These are phyloP conservation scores for Bicyclus anynana DNA, from an alignment of 1,140 invertebrate species.

Conservation along the genomic window DNA sequence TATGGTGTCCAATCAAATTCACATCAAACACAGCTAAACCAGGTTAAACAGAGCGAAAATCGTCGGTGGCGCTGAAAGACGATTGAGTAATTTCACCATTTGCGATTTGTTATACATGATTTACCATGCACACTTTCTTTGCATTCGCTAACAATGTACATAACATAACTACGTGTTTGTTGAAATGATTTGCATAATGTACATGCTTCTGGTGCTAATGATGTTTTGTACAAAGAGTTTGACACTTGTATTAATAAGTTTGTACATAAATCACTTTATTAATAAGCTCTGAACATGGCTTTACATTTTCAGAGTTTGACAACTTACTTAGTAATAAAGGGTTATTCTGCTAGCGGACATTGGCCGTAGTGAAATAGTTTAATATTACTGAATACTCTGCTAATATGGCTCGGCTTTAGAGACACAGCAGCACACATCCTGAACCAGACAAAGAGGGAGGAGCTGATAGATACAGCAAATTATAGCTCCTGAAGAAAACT, in stretches of 20 bases:
- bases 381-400: too few species aligned
- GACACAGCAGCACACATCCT: too few species aligned
- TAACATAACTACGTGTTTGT: neutral
- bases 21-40: neutral
- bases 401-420: too few species aligned
- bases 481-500: too few species aligned
- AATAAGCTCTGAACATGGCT: neutral
- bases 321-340: too few species aligned
- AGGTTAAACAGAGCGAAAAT: neutral
- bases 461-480: too few species aligned
- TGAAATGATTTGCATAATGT: neutral
- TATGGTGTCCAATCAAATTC: neutral
- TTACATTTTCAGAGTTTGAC: neutral
- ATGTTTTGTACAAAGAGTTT: neutral
- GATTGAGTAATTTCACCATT: neutral
- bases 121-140: conserved; percentile 1
- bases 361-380: too few species aligned
- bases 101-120: neutral
- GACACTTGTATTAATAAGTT: neutral
- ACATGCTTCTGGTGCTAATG: neutral
- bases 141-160: neutral
- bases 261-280: neutral
- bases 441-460: too few species aligned
- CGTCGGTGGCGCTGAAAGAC: neutral
- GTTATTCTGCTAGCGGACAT: too few species aligned